A percentile compares a stretch with the other conserved stretches of the same genome.
Conservation (phyloP, 2,888 invertebrate genomes). For the Nebria brevicollis region DNA sequence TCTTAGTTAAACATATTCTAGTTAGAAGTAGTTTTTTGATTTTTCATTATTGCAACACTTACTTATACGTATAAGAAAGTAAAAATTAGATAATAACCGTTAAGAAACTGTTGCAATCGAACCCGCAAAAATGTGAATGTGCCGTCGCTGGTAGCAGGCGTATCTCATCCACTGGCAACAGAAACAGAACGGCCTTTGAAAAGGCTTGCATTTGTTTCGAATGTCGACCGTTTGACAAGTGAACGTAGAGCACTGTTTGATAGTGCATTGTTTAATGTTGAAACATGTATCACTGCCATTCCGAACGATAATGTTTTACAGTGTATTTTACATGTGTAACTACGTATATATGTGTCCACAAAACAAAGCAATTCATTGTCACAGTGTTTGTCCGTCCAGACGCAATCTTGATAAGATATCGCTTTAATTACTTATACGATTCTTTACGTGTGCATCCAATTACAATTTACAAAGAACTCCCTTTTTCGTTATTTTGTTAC, state of each 20-base stretch:
- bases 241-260: slow-evolving; percentile 38
- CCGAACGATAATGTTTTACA: slow-evolving; percentile 32
- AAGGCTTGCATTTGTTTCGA: slow-evolving; percentile 32
- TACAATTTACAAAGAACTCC: slow-evolving; percentile 21
- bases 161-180: neutral
- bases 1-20: no score
- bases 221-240: slow-evolving; percentile 39
- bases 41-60: no score
- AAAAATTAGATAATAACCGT: no score
- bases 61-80: no score
- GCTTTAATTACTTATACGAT: slow-evolving; percentile 36
- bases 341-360: slow-evolving; percentile 6
- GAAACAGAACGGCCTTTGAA: slow-evolving; percentile 29
- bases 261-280: slow-evolving; percentile 37
- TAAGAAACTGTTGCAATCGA: neutral
- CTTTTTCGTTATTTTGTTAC: neutral
- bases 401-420: slow-evolving; percentile 39
- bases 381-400: slow-evolving; percentile 10
- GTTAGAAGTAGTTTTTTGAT: no score
- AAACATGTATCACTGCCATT: slow-evolving; percentile 39
- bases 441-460: slow-evolving; percentile 35
- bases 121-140: neutral
- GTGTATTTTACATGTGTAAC: slow-evolving; percentile 12
- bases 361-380: slow-evolving; percentile 16
- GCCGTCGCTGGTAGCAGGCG: neutral